phyloP scores from a whole-genome alignment of 2,888 invertebrate species.

The Ephialtes manifestator region DNA sequence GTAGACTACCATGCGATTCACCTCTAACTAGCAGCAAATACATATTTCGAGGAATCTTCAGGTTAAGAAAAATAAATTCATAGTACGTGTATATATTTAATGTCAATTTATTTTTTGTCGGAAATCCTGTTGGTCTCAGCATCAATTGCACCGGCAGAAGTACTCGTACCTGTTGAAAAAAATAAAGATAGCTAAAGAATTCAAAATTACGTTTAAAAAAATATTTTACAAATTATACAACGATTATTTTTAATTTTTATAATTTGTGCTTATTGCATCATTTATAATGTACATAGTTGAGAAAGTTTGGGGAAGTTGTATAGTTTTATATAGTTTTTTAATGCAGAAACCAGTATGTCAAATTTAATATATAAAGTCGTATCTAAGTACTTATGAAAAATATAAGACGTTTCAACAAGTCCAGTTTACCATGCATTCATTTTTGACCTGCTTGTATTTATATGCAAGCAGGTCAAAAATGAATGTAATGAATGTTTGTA shows the following conservation, averaged over 20 bases:
- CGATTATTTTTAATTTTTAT: background rate
- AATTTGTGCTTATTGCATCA: background rate
- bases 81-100: conserved; percentile 50
- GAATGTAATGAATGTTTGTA: no score
- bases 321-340: no score
- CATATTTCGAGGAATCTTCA: conserved; percentile 23
- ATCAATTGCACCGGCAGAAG: conserved; percentile 23
- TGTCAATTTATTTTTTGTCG: conserved; percentile 52
- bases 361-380: no score
- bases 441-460: no score
- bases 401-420: no score
- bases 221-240: no score
- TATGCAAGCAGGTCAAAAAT: no score
- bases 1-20: background rate
- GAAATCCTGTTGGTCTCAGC: conserved; percentile 32
- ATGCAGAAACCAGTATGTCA: no score
- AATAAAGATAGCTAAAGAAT: background rate
- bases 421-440: no score
- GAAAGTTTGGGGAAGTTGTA: no score
- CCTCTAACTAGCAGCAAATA: background rate
- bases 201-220: no score
- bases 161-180: conserved; percentile 27
- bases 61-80: conserved; percentile 19
- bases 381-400: no score
- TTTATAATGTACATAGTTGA: background rate